A percentile compares a stretch with the other conserved stretches of the same genome.
Evolutionary conservation across 2,113 vertebrate species (phyloP).

Genomic region (Embiotoca jacksoni): DNA sequence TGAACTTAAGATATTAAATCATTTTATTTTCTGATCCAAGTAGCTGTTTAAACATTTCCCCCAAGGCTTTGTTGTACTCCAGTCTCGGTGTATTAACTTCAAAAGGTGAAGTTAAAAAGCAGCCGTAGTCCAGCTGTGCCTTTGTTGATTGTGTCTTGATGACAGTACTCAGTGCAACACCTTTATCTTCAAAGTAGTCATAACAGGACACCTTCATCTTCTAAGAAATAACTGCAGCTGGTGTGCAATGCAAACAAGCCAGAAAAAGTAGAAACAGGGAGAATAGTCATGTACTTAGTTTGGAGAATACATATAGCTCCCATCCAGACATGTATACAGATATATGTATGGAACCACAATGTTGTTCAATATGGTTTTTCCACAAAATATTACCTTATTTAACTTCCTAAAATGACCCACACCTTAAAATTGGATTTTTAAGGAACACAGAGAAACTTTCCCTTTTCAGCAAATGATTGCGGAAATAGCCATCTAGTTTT

Average conservation of each 20-base stretch:
- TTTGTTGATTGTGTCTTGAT: conserved; percentile 72
- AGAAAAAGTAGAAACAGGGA: not conserved
- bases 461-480: too few relatives aligned
- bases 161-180: conserved; percentile 41
- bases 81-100: conserved; percentile 50
- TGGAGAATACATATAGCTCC: not conserved
- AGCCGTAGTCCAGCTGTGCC: conserved; percentile 67
- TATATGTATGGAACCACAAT: too few relatives aligned
- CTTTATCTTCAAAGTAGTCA: conserved; percentile 69
- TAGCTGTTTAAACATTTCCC: conserved; percentile 6
- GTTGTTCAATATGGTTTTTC: too few relatives aligned
- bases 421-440: too few relatives aligned
- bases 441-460: too few relatives aligned
- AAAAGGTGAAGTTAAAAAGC: conserved; percentile 61
- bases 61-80: not conserved
- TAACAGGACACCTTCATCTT: conserved; percentile 43
- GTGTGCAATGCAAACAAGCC: conserved; percentile 11
- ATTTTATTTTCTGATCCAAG: conserved; percentile 17
- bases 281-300: not conserved
- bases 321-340: too few relatives aligned
- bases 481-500: too few relatives aligned
- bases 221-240: conserved; percentile 14
- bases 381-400: too few relatives aligned
- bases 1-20: not conserved
- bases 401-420: too few relatives aligned